Evolutionary conservation across 2,797 vertebrate species (phyloP), one percentile per base, ranked within the genome.

Genomic region (Choloepus didactylus): DNA sequence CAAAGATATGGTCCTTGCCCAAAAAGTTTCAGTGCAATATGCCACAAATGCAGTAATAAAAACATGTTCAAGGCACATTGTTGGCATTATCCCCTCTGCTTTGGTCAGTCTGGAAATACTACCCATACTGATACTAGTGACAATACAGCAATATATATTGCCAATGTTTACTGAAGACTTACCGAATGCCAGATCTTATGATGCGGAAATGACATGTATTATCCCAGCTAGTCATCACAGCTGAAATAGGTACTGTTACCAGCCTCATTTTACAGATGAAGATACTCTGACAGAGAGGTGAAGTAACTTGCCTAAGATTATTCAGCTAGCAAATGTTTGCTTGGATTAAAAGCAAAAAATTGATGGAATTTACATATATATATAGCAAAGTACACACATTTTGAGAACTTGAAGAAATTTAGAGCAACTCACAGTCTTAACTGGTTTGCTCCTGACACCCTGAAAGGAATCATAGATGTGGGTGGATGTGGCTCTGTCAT

Each of bases 371-470:
- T 49, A 49, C 10, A 10, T 8, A 46, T 46, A 3, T n/a, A n/a
- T 66, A 66, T 31, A 72, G 44, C 27, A 46, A 44, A 46, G 70
- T 44, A 9, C 25, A 73, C 41, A 46, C 46, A 73, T 38, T 75
- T 88, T 82, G 49, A 87, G 35, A 92, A 41, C 72, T 77, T 93
- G n/a, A 3, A 70, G 59, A 92, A 46, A 8, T 93, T 90, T 82
- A 62, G 31, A 64, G 54, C 41, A 76, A 73, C 29, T 83, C 16
- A 51, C 67, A 25, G 14, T 29, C 70, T 35, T 76, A 60, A 76
- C 75, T 77, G 25, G 29, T 81, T 62, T 46, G 16, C 31, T 62
- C 46, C 81, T 69, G 49, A 56, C 41, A 29, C 21, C 76, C 64
- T 77, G 49, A 83, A 77, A 76, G 27, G 89, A 89, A 41, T 49